These are phyloP conservation scores for Aerospiza tachiro DNA, from an alignment of 2,797 vertebrate genomes.

Conservation along the genomic window DNA sequence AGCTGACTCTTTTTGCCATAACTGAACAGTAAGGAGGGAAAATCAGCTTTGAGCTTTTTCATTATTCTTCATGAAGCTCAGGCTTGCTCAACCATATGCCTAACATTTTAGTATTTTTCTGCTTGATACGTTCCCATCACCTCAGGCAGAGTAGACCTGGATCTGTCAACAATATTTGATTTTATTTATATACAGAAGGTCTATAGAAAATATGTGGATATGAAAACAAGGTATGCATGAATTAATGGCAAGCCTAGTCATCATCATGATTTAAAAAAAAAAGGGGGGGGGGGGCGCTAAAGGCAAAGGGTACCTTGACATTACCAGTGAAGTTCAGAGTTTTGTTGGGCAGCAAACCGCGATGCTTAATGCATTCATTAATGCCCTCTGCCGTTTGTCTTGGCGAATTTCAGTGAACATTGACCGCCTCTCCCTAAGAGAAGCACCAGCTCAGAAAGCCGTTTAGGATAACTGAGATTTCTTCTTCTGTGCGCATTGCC, in stretches of 20 bases:
- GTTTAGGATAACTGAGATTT: fast-evolving
- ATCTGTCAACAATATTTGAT: not conserved
- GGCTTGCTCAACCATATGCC: not conserved
- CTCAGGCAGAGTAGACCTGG: not conserved
- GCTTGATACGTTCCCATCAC: fast-evolving
- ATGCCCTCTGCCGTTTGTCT: conserved; percentile 70
- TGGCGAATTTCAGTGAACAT: not conserved
- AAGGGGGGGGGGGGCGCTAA: fast-evolving
- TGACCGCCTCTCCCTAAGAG: fast-evolving
- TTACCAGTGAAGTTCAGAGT: not conserved
- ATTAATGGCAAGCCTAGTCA: not conserved
- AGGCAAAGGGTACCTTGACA: not conserved
- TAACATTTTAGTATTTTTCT: not conserved
- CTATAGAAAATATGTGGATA: not conserved
- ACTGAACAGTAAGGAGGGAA: not conserved
- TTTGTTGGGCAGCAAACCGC: not conserved
- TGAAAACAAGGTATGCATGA: not conserved
- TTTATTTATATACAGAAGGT: not conserved
- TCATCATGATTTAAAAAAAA: not conserved
- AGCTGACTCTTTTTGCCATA: not conserved
- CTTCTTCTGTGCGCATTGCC: fast-evolving
- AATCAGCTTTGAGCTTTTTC: not conserved
- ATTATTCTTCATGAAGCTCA: not conserved
- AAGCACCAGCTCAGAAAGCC: fast-evolving
- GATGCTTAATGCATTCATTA: conserved; percentile 1